These are phyloP conservation scores for Trachelus iudaicus DNA, from an alignment of 2,888 invertebrate genomes.

Conservation along the genomic window DNA sequence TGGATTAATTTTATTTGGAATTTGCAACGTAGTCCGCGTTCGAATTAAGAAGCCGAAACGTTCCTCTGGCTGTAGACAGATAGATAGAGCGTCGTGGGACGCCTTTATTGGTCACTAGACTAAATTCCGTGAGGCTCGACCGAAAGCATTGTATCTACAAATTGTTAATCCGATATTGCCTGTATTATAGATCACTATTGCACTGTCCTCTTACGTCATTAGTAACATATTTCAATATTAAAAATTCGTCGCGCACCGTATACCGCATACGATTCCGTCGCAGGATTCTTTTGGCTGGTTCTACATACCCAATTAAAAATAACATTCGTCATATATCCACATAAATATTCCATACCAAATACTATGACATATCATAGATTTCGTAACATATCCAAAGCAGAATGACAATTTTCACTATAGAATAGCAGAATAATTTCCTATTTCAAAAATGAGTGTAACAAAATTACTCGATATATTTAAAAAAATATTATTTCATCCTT, in stretches of 20 bases:
- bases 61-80: not conserved
- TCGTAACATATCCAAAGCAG: not conserved
- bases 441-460: not conserved
- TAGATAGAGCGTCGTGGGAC: not conserved
- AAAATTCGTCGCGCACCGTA: not conserved
- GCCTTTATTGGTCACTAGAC: not conserved
- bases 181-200: conserved; percentile 21
- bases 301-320: not conserved
- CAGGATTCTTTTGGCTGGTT: not conserved
- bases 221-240: not conserved
- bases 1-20: not conserved
- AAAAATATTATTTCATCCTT: not conserved
- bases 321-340: not conserved
- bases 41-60: not conserved
- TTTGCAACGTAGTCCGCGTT: not conserved
- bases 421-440: not conserved
- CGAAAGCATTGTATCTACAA: not conserved
- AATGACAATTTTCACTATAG: not conserved
- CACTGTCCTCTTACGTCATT: conserved; percentile 27
- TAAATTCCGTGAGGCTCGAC: not conserved
- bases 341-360: not conserved
- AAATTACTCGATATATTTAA: not conserved
- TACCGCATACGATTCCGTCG: not conserved
- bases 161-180: not conserved
- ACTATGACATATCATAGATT: not conserved